Evolutionary conservation across 2,888 invertebrate species (phyloP).

Genomic region (Chelonus formosanus): DNA sequence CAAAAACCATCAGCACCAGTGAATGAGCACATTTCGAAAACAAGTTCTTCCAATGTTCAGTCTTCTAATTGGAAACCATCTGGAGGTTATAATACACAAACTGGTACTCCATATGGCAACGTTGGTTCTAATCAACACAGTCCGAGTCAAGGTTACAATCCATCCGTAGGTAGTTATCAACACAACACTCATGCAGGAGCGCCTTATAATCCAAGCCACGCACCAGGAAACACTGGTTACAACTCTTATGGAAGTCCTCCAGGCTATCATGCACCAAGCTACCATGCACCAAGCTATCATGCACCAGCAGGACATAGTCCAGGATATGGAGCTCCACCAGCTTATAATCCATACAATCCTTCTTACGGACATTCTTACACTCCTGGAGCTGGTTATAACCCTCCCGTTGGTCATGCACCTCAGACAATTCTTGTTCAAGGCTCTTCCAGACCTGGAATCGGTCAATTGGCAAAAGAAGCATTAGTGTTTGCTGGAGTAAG

Average conservation of each 20-base stretch:
- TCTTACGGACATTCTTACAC: conserved; percentile 38
- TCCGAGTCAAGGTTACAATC: conserved; percentile 39
- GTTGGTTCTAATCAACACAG: not conserved
- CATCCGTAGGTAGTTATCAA: conserved; percentile 31
- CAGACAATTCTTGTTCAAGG: conserved; percentile 54
- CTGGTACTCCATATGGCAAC: conserved; percentile 15
- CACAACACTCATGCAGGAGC: not conserved
- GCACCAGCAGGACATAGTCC: conserved; percentile 23
- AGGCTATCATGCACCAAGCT: conserved; percentile 33
- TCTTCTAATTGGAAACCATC: conserved; percentile 40
- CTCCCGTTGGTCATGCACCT: conserved; percentile 48
- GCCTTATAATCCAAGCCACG: conserved; percentile 3
- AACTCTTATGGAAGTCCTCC: conserved; percentile 24
- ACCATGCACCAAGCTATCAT: conserved; percentile 30
- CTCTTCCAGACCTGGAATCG: conserved; percentile 56
- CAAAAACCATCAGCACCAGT: conserved; percentile 57
- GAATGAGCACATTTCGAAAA: conserved; percentile 47
- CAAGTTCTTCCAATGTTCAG: conserved; percentile 56
- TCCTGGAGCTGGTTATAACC: conserved; percentile 43
- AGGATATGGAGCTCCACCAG: conserved; percentile 7
- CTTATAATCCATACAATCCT: conserved; percentile 43
- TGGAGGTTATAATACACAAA: conserved; percentile 46
- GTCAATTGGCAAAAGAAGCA: conserved; percentile 62
- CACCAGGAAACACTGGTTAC: not conserved
- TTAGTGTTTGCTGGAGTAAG: conserved; percentile 60